Base-by-base conservation (phyloP, 1,140 invertebrate species). In the Cheumatopsyche charites region DNA sequence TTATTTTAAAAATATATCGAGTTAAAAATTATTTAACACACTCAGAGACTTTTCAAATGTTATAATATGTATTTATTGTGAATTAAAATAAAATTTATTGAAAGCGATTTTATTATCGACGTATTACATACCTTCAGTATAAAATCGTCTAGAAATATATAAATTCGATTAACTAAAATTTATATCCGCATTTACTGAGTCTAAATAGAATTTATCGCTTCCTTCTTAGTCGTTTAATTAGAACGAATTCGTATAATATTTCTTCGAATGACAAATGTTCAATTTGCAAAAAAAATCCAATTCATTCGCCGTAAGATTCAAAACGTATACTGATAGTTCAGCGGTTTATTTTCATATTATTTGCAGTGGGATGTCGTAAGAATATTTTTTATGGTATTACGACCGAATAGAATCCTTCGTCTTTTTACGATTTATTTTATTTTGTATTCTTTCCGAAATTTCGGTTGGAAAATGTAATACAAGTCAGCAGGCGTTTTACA, bases 351-450 rank as follows among this genome's bases (percentile, higher is more conserved):
- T 17, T 1, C 15, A 52, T 52, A 17, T 52, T 17, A 52, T 52
- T 17, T 55, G 9, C 11, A 3, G 19, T 15, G 21, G 1, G 49
- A 55, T 15, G 17, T 9, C 49, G 49, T 5, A 4, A 49, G n/a
- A 7, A 6, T 6, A 19, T 55, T 15, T 36, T 58, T 25, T 13
- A 58, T 25, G 2, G 23, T 52, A 52, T 52, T 19, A 15, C 13
- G 23, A 13, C 29, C 13, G 55, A 13, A 13, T n/a, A 2, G 0
- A 23, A 11, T 12, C 55, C 21, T 58, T 25, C 9, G 21, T 2
- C 4, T 25, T 52, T 58, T 58, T 58, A 58, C 55, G 55, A 58
- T 58, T 58, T 58, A 58, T 26, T 58, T 58, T 58, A 58, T 19
- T 21, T 12, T 58, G 55, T n/a, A 23, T 23, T 47, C 15, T 13